Evolutionary conservation across 2,888 invertebrate genomes (phyloP).

Genomic region (Girardia tigrina): DNA sequence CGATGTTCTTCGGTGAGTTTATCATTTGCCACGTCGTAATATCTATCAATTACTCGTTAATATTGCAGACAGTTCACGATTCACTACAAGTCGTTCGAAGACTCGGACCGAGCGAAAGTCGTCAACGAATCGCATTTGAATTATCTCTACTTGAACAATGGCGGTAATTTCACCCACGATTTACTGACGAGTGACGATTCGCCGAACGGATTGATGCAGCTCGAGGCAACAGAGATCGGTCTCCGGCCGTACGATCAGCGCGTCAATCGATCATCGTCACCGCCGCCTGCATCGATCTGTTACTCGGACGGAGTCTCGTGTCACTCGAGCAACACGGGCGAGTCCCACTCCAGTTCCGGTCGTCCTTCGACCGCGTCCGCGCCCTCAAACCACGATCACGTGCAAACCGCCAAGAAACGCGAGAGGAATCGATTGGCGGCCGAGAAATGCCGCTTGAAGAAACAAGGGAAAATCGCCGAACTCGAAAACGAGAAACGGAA

Average conservation of each 20-base stretch:
- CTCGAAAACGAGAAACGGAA: background rate
- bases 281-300: background rate
- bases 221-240: background rate
- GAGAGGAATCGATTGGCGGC: background rate
- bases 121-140: background rate
- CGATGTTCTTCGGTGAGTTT: background rate
- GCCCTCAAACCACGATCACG: background rate
- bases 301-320: background rate
- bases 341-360: background rate
- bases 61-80: background rate
- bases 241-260: too few relatives aligned
- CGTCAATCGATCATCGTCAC: background rate
- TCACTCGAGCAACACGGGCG: conserved; percentile 4
- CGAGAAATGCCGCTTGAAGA: background rate
- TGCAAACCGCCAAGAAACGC: background rate
- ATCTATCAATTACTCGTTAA: background rate
- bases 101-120: background rate
- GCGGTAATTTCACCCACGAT: background rate
- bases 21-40: background rate
- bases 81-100: background rate
- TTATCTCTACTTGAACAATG: background rate
- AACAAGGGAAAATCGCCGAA: background rate
- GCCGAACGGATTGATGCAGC: background rate
- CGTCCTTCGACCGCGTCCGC: too few relatives aligned
- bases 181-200: background rate